These are phyloP conservation scores for Pseudomugil gertrudae DNA, from an alignment of 2,797 vertebrate genomes.

Conservation along the genomic window DNA sequence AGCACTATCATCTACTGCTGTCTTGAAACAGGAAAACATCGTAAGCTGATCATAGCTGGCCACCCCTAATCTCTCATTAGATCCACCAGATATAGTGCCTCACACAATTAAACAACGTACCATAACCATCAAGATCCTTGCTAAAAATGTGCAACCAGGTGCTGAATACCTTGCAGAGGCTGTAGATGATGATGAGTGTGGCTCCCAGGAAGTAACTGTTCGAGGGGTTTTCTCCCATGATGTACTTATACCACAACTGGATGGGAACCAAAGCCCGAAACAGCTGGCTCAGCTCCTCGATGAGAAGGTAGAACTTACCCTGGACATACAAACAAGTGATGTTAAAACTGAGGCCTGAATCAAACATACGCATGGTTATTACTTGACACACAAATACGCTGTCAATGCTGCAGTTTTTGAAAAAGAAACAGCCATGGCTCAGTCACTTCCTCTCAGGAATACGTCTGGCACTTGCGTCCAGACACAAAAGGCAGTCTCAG, in stretches of 20 bases:
- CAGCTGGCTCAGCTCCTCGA: slow-evolving; percentile 98
- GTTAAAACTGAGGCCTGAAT: neutral
- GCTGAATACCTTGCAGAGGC: slow-evolving; percentile 91
- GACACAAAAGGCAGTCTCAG: neutral
- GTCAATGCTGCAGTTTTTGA: neutral
- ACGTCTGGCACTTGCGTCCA: neutral
- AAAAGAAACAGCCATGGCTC: neutral
- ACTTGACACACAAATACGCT: neutral
- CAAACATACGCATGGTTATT: neutral
- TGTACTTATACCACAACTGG: slow-evolving; percentile 99
- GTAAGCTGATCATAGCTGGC: too few species aligned
- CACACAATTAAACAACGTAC: neutral
- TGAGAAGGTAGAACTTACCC: slow-evolving; percentile 96
- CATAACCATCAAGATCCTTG: neutral
- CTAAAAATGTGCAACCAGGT: neutral
- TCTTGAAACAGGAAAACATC: too few species aligned
- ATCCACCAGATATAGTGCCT: neutral
- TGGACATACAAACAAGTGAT: slow-evolving; percentile 63
- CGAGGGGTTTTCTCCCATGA: slow-evolving; percentile 94
- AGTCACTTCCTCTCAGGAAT: neutral
- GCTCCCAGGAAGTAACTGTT: slow-evolving; percentile 95
- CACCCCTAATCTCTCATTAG: too few species aligned
- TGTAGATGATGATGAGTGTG: slow-evolving; percentile 93
- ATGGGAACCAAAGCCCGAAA: slow-evolving; percentile 95
- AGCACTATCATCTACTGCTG: too few species aligned